These are phyloP conservation scores for Corythornis vintsioides DNA, from an alignment of 2,113 vertebrate genomes.

Conservation along the genomic window DNA sequence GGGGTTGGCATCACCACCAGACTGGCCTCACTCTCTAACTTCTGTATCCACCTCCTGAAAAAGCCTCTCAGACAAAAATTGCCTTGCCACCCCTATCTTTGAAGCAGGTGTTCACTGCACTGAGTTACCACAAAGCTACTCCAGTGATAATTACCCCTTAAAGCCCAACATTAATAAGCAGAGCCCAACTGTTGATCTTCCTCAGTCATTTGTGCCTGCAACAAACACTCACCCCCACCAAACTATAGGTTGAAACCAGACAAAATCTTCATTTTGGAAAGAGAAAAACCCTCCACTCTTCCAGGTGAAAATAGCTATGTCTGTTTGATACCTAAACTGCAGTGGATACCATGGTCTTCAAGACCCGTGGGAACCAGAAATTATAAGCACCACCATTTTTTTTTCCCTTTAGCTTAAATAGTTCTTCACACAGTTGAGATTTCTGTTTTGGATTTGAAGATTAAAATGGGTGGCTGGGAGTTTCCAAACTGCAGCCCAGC, in stretches of 20 bases:
- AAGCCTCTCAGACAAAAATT: not conserved
- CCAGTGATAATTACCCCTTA: not conserved
- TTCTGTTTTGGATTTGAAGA: not conserved
- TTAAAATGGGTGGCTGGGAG: not conserved
- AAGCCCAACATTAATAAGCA: not conserved
- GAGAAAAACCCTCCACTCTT: not conserved
- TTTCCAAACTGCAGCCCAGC: not conserved
- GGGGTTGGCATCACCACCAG: not conserved
- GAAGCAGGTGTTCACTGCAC: not conserved
- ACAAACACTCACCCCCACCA: not conserved
- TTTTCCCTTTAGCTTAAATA: not conserved
- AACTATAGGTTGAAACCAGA: not conserved
- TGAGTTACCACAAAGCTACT: not conserved
- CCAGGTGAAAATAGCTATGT: constrained; percentile 14
- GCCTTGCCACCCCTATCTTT: not conserved
- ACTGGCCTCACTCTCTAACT: accelerated
- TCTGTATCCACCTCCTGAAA: not conserved
- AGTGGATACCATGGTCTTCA: not conserved
- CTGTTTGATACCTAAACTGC: not conserved
- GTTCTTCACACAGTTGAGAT: not conserved
- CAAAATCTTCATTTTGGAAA: not conserved
- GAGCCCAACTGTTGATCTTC: not conserved
- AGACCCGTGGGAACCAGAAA: constrained; percentile 48
- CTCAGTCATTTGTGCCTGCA: not conserved
- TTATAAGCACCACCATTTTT: not conserved